Conservation (phyloP, 2,113 vertebrate species). For the Hystrix cristata region DNA sequence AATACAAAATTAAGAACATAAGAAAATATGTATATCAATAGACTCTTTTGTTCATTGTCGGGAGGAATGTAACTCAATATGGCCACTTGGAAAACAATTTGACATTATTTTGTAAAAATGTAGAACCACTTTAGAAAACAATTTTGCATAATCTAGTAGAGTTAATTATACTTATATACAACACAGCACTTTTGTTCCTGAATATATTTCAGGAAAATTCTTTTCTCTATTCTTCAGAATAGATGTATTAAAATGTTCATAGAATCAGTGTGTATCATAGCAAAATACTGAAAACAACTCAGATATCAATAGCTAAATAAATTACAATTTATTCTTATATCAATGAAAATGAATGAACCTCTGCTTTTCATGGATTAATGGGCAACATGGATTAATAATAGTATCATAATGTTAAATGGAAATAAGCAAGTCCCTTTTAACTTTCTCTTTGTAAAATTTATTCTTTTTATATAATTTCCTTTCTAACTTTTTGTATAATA, state of each 20-base stretch:
- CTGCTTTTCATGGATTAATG: neutral
- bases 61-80: neutral
- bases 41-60: neutral
- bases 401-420: neutral
- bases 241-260: neutral
- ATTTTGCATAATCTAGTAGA: neutral
- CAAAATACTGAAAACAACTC: neutral
- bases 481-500: neutral
- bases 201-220: neutral
- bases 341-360: neutral
- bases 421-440: neutral
- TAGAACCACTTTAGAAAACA: slow-evolving; percentile 11
- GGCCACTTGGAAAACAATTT: neutral
- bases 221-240: neutral
- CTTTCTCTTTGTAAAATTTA: neutral
- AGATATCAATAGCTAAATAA: neutral
- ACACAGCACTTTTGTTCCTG: neutral
- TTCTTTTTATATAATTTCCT: neutral
- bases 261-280: neutral
- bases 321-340: neutral
- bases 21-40: neutral
- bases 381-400: neutral
- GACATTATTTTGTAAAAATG: neutral
- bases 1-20: neutral
- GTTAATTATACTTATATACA: neutral